Evolutionary conservation across 2,797 vertebrate genomes (phyloP).

Genomic region (Echiichthys vipera): DNA sequence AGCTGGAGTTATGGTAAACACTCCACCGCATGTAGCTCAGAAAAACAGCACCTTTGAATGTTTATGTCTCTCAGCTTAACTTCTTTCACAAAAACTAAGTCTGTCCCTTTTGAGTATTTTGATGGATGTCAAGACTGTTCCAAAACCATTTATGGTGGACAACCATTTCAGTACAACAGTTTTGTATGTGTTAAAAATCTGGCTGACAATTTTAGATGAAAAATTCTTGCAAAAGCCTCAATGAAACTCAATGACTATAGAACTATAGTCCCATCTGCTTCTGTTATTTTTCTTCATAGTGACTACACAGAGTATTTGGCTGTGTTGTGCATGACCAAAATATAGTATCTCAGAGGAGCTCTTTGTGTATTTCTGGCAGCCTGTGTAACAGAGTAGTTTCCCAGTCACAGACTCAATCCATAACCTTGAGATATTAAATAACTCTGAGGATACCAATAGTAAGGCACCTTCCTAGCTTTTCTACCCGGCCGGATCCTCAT

Average conservation of each 20-base stretch:
- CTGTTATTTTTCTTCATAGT: not conserved
- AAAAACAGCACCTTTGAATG: not conserved
- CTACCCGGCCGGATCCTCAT: conserved; percentile 8
- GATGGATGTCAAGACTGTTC: not conserved
- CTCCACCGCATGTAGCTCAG: not conserved
- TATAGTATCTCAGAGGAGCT: not conserved
- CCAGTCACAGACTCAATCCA: not conserved
- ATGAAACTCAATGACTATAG: not conserved
- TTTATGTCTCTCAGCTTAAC: not conserved
- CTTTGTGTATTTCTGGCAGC: not conserved
- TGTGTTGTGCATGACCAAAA: not conserved
- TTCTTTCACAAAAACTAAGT: not conserved
- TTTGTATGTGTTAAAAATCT: not conserved
- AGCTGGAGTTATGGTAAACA: not conserved
- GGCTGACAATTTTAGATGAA: not conserved
- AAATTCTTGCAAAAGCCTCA: not conserved
- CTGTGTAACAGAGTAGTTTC: not conserved
- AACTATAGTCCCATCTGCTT: not conserved
- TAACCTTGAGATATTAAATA: conserved; percentile 1
- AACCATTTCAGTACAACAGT: not conserved
- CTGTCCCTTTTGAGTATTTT: not conserved
- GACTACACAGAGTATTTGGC: not conserved
- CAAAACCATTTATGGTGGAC: not conserved
- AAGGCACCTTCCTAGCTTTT: not conserved
- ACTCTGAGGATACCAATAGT: not conserved